Conservation (phyloP, 2,888 invertebrate species). For the Heliconius ethilla region DNA sequence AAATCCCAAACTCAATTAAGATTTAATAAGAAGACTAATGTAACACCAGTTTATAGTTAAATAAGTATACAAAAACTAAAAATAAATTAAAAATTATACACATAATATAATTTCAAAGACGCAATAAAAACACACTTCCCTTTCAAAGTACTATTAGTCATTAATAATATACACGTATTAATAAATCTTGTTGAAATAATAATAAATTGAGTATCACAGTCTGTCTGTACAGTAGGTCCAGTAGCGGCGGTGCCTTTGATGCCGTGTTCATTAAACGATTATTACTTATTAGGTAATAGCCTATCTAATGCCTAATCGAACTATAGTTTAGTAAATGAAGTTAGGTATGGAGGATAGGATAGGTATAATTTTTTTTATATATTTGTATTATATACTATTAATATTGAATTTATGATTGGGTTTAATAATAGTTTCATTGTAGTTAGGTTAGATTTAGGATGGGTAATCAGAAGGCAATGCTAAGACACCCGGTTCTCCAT, state of each 20-base stretch:
- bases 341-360: neutral
- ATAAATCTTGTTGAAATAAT: slow-evolving; percentile 21
- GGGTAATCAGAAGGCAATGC: too few species aligned
- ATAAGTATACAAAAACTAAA: neutral
- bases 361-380: neutral
- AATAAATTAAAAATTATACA: neutral
- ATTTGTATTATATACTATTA: neutral
- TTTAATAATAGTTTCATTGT: neutral
- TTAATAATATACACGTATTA: slow-evolving; percentile 9
- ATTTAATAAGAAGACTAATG: too few species aligned
- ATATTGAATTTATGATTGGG: neutral
- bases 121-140: neutral
- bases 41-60: neutral
- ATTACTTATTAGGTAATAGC: slow-evolving; percentile 51
- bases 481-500: too few species aligned
- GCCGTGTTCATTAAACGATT: slow-evolving; percentile 57
- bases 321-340: neutral
- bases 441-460: too few species aligned
- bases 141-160: neutral
- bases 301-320: slow-evolving; percentile 36
- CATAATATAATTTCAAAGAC: neutral
- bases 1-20: too few species aligned
- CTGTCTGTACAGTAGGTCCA: slow-evolving; percentile 11
- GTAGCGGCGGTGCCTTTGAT: slow-evolving; percentile 34
- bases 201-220: slow-evolving; percentile 23